Percentiles rank a stretch among this genome's conserved stretches.
Conservation (phyloP, 1,140 invertebrate genomes). For the Drosophila jambulina region DNA sequence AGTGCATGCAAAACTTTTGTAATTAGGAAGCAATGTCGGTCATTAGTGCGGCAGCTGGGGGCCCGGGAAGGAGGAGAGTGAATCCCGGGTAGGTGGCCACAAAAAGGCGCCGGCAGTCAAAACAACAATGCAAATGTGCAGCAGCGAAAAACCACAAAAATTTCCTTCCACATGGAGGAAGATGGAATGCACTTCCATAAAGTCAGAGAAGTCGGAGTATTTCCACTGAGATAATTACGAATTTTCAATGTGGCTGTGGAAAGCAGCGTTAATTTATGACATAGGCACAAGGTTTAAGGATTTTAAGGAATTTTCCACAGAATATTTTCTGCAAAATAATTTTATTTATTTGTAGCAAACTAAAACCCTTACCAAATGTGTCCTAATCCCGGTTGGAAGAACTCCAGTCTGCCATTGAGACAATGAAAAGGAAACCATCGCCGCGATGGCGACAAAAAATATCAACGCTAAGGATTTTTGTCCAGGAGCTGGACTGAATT, state of each 20-base stretch:
- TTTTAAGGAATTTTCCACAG: background rate
- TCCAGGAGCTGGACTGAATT: background rate
- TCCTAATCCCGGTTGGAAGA: background rate
- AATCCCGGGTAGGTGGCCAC: slow-evolving; percentile 27
- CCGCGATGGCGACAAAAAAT: slow-evolving; percentile 42
- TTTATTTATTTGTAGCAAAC: background rate
- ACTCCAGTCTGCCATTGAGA: slow-evolving; percentile 12
- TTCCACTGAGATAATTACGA: slow-evolving; percentile 22
- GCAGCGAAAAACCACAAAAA: slow-evolving; percentile 16
- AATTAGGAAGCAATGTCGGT: slow-evolving; percentile 83
- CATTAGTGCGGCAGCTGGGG: slow-evolving; percentile 57
- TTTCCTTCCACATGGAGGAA: slow-evolving; percentile 17
- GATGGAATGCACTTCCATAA: slow-evolving; percentile 37
- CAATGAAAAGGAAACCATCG: slow-evolving; percentile 21
- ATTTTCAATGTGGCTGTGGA: background rate
- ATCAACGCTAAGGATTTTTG: slow-evolving; percentile 12
- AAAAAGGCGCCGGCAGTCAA: slow-evolving; percentile 73
- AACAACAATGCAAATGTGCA: slow-evolving; percentile 78
- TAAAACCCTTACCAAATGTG: background rate
- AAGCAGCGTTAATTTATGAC: background rate
- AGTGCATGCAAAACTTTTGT: slow-evolving; percentile 81
- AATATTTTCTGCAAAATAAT: background rate
- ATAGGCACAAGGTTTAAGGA: background rate
- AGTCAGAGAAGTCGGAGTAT: background rate
- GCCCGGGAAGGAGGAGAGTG: background rate